Evolutionary conservation across 2,113 vertebrate species (phyloP), one percentile per base, ranked within the genome.

Genomic region (Lota lota): DNA sequence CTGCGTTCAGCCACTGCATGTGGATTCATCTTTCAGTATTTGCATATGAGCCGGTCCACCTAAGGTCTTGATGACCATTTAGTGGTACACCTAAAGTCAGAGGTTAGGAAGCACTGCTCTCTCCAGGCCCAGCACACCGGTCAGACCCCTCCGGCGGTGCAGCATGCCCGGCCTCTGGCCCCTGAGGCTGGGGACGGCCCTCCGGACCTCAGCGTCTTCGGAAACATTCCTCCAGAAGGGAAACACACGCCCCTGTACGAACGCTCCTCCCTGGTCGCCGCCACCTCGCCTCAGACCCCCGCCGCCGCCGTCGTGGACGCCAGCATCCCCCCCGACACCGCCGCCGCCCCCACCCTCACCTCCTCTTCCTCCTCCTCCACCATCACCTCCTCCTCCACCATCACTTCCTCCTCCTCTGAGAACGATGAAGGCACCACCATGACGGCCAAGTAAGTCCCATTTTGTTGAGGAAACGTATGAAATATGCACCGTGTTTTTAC

Each of bases 221-320:
- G 94, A 85, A 94, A 94, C 95, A 95, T 96, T 95, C 94, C 95
- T 92, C 92, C 91, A 0, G 94, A 95, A 89, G 94, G 94, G 88
- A 97, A 96, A 83, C 95, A 97, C 86, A 98, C 94, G 12, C 94
- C 94, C n/a, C 88, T 97, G 81, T 98, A 97, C 3, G 95, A 97
- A 84, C 92, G 96, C 54, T 94, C 96, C 58, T 96, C 95, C 77
- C 94, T 95, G 40, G 40, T 61, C 93, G 94, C 86, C 94, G 93
- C 76, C 92, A 15, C 16, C 53, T 3, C 7, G 40, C 40, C 40
- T 12, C 40, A 11, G 5, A 47, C 5, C 11, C 7, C 40, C 11
- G 40, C 40, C 40, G 5, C 40, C 40, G 5, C 40, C 40, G 40
- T 1, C 47, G 87, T 92, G 73, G 94, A 94, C 83, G 92, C 94